Conservation (phyloP, 64 coral and sea anemone genomes). For the Catalaphyllia jardinei region DNA sequence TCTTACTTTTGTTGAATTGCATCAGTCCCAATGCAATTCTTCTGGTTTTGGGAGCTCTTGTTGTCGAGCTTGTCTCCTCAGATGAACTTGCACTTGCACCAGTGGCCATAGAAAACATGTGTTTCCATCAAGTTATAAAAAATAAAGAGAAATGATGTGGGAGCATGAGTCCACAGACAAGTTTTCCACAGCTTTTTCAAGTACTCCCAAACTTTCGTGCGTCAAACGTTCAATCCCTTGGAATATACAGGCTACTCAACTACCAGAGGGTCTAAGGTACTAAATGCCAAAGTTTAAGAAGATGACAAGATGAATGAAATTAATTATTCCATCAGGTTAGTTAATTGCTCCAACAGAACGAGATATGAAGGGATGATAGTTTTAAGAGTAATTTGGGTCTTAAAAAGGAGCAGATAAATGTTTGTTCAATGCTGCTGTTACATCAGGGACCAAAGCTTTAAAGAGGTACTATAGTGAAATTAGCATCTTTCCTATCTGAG, state of each 20-base stretch:
- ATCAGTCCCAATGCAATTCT: conserved; percentile 57
- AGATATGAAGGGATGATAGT: not conserved
- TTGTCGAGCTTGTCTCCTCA: conserved; percentile 31
- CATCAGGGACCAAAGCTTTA: too few species aligned
- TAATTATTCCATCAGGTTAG: not conserved
- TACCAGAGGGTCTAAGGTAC: conserved; percentile 10
- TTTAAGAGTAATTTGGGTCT: too few species aligned
- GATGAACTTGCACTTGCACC: conserved; percentile 27
- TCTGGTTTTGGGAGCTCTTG: conserved; percentile 34
- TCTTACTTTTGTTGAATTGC: conserved; percentile 42
- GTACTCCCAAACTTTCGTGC: conserved; percentile 9
- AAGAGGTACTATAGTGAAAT: too few species aligned
- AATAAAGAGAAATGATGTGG: conserved; percentile 8
- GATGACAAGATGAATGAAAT: conserved; percentile 10
- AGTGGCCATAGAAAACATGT: too few species aligned
- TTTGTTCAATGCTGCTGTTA: too few species aligned
- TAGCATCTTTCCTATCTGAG: too few species aligned
- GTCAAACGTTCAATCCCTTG: conserved; percentile 30
- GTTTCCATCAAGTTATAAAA: not conserved
- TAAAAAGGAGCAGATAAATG: too few species aligned
- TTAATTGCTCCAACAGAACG: not conserved
- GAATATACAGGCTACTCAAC: not conserved
- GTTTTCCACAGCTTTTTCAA: conserved; percentile 11
- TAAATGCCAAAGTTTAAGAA: conserved; percentile 19
- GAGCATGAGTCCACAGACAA: conserved; percentile 12